These are phyloP conservation scores for Drosophila quinaria DNA, from an alignment of 2,888 invertebrate genomes.

Conservation along the genomic window DNA sequence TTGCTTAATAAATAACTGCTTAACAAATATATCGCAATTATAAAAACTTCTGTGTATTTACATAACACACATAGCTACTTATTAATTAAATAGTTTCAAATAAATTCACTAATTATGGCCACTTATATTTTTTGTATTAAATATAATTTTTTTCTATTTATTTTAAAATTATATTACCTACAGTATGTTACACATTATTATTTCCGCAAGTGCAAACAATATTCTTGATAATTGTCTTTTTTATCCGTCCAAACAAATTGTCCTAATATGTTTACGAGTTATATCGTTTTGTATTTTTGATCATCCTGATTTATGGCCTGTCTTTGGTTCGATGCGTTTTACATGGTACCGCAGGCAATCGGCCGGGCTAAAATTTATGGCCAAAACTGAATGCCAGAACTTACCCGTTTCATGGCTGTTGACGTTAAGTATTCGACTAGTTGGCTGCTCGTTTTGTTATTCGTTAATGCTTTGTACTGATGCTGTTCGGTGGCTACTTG, in stretches of 20 bases:
- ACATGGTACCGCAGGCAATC: conserved; percentile 44
- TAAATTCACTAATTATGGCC: too few relatives aligned
- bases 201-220: conserved; percentile 9
- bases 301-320: conserved; percentile 58
- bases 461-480: conserved; percentile 43
- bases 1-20: too few relatives aligned
- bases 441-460: conserved; percentile 50
- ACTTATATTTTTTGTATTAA: too few relatives aligned
- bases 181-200: too few relatives aligned
- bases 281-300: conserved; percentile 59
- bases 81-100: too few relatives aligned
- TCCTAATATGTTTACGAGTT: conserved; percentile 48
- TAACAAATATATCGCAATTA: too few relatives aligned
- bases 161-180: too few relatives aligned
- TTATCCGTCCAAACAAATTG: conserved; percentile 35
- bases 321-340: conserved; percentile 42
- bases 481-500: conserved; percentile 28
- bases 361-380: conserved; percentile 56
- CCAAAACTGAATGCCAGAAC: conserved; percentile 35
- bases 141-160: too few relatives aligned
- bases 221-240: not conserved
- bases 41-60: too few relatives aligned
- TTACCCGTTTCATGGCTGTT: conserved; percentile 74
- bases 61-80: too few relatives aligned
- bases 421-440: conserved; percentile 67